Percentiles rank a stretch among this genome's conserved stretches.
phyloP scores from a whole-genome alignment of 1,140 invertebrate genomes.

The Sarcophaga bullata region DNA sequence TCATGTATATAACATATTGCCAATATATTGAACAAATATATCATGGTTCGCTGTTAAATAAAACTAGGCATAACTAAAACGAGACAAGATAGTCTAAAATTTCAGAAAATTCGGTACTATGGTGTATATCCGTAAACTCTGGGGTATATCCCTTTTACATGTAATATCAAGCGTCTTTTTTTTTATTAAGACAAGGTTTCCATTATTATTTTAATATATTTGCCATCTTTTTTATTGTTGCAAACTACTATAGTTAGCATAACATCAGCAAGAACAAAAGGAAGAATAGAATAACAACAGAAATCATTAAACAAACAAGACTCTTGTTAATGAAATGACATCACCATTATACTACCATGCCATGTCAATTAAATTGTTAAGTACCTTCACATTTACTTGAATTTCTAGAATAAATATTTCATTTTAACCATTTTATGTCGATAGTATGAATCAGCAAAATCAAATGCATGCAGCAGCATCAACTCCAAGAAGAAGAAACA shows the following conservation, averaged over 20 bases:
- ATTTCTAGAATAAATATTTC: not conserved
- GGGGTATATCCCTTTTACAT: no score
- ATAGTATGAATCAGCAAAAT: not conserved
- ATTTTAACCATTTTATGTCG: no score
- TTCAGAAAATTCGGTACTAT: no score
- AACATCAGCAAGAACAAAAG: not conserved
- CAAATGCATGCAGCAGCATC: not conserved
- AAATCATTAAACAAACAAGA: conserved; percentile 22
- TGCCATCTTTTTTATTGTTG: not conserved
- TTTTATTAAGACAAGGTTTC: no score
- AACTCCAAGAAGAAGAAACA: not conserved
- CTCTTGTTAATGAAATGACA: conserved; percentile 22
- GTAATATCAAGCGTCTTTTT: no score
- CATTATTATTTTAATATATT: no score
- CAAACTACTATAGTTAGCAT: not conserved
- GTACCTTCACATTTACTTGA: not conserved
- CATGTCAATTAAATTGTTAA: not conserved
- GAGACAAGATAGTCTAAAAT: no score
- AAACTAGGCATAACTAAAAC: no score
- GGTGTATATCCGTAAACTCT: no score
- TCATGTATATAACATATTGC: no score
- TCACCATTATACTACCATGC: not conserved
- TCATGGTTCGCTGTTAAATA: no score
- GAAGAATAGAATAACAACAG: not conserved
- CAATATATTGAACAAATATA: no score